These are phyloP conservation scores for Nasua narica DNA, from an alignment of 2,797 vertebrate genomes.

Conservation along the genomic window DNA sequence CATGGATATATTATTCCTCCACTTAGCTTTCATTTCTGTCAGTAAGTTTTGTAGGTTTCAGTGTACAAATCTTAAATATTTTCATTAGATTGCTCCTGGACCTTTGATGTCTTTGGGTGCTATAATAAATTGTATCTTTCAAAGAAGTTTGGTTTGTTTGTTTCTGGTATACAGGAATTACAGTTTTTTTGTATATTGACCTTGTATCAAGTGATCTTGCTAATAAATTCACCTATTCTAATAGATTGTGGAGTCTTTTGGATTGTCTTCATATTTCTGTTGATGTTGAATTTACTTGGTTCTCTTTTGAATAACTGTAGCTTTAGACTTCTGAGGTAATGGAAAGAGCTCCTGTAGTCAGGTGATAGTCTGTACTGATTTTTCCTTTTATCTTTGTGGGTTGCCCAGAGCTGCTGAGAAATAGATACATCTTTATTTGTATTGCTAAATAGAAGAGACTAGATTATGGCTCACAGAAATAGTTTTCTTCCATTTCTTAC, in stretches of 20 bases:
- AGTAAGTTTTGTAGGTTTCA: background rate
- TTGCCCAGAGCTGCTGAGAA: background rate
- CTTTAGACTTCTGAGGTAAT: background rate
- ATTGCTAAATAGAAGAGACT: background rate
- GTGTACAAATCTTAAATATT: background rate
- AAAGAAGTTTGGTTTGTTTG: background rate
- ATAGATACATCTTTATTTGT: background rate
- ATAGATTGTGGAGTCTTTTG: background rate
- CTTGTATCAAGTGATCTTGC: background rate
- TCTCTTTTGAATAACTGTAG: conserved; percentile 12
- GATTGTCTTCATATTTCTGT: conserved; percentile 14
- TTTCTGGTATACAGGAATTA: background rate
- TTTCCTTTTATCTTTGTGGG: background rate
- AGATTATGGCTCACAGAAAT: background rate
- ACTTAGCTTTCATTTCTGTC: conserved; percentile 3
- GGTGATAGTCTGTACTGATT: background rate
- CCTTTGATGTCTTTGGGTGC: background rate
- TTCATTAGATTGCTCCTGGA: background rate
- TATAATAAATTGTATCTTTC: background rate
- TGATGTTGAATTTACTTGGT: background rate
- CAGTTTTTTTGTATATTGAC: background rate
- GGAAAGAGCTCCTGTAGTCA: background rate
- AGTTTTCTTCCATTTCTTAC: background rate
- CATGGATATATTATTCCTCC: background rate
- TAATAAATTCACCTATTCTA: background rate